Evolutionary conservation across 1,140 invertebrate genomes (phyloP), one percentile per base, ranked within the genome.

Genomic region (Calosoma granatense): DNA sequence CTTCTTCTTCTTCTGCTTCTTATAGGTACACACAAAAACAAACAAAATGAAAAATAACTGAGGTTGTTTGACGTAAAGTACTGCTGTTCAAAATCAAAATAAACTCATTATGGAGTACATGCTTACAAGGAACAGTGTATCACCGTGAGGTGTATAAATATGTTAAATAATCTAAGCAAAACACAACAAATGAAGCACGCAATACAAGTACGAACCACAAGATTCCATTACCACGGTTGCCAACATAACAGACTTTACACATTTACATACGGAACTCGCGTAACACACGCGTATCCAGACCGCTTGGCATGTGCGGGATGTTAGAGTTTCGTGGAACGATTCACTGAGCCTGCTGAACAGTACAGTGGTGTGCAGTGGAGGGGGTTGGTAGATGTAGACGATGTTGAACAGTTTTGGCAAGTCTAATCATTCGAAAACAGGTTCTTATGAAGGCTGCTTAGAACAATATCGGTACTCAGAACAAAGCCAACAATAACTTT

Each of bases 401-500:
- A n/a, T n/a, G n/a, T n/a, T n/a, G n/a, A n/a, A n/a, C 6, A 11
- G 41, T 17, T 12, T 47, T 47, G 41, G 41, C 41, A 47, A 47
- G 41, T 47, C 41, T 47, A 47, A 47, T 47, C 41, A 47, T 47
- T 47, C 17, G 17, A 4, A 47, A 47, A 47, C 41, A 47, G 17
- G 9, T 47, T 47, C 41, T 47, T 47, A 47, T 36, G 17, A 9
- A 17, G 15, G 9, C 41, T 17, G 41, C 9, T 12, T 12, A 47
- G 9, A 47, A 47, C 41, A 47, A 47, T 47, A 47, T 47, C 41
- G 17, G 26, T 36, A 36, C 6, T 36, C n/a, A 9, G n/a, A n/a
- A 36, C n/a, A 47, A 47, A 6, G 41, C 41, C 41, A 47, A 47
- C 41, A 47, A 47, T 47, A 47, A 47, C 9, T 47, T 47, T 47